Evolutionary conservation across 2,888 invertebrate species (phyloP).

Genomic region (Calephelis perditalis): DNA sequence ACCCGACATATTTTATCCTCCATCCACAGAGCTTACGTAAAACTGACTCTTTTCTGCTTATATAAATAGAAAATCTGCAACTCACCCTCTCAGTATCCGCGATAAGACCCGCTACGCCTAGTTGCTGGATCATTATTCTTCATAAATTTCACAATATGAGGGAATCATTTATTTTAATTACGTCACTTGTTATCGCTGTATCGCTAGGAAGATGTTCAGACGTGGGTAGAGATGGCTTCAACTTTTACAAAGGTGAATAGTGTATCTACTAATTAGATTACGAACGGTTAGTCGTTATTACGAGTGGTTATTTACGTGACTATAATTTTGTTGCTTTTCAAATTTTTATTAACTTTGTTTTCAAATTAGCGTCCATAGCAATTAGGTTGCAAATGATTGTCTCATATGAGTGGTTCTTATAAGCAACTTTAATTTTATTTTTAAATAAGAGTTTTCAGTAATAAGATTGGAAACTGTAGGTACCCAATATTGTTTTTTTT

Average conservation of each 20-base stretch:
- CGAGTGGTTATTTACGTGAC: too few relatives aligned
- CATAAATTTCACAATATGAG: constrained; percentile 51
- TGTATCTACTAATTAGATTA: neutral
- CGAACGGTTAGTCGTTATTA: too few relatives aligned
- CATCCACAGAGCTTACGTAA: constrained; percentile 24
- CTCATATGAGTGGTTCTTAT: too few relatives aligned
- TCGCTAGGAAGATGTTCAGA: constrained; percentile 44
- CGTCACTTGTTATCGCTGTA: constrained; percentile 45
- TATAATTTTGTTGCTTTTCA: neutral
- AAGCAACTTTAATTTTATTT: too few relatives aligned
- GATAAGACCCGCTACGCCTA: constrained; percentile 23
- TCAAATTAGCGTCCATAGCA: too few relatives aligned
- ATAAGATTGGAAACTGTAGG: too few relatives aligned
- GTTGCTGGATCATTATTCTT: constrained; percentile 37
- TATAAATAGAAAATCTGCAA: constrained; percentile 49
- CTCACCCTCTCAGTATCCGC: constrained; percentile 34
- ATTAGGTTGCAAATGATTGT: too few relatives aligned
- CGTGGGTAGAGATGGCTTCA: constrained; percentile 61
- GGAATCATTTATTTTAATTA: constrained; percentile 56
- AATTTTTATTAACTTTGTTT: too few relatives aligned
- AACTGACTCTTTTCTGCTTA: constrained; percentile 22
- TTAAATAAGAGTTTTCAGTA: too few relatives aligned
- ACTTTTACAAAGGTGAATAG: constrained; percentile 63
- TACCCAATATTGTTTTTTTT: too few relatives aligned
- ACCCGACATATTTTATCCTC: constrained; percentile 18